phyloP scores from a whole-genome alignment of 2,113 vertebrate genomes.

The Machaerirhynchus nigripectus region DNA sequence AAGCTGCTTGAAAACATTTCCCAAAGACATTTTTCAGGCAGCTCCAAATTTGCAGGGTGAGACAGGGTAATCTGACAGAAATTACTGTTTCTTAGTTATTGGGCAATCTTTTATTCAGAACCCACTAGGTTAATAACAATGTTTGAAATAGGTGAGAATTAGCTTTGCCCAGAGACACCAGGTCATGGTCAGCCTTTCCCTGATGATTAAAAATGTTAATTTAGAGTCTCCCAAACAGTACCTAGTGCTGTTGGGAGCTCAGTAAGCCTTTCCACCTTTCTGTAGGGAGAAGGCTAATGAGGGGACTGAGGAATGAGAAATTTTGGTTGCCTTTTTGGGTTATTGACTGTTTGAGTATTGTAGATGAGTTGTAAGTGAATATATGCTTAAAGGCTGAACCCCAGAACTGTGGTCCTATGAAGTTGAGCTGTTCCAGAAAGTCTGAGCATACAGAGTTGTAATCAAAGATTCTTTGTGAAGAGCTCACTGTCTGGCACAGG shows the following conservation, averaged over 20 bases:
- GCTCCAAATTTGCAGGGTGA: not conserved
- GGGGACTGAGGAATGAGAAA: not conserved
- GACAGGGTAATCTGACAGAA: not conserved
- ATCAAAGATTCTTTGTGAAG: not conserved
- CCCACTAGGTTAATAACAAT: not conserved
- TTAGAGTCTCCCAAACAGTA: not conserved
- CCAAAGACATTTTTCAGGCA: not conserved
- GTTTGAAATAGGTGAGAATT: not conserved
- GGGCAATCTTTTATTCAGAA: not conserved
- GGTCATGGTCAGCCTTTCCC: not conserved
- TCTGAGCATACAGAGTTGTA: not conserved
- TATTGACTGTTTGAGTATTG: not conserved
- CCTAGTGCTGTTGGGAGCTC: not conserved
- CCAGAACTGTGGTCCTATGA: not conserved
- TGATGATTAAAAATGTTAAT: not conserved
- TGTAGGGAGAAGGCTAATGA: not conserved
- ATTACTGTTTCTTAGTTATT: not conserved
- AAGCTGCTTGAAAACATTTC: conserved; percentile 17
- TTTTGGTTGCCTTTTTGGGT: not conserved
- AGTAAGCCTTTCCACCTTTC: not conserved
- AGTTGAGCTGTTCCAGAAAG: not conserved
- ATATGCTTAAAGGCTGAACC: not conserved
- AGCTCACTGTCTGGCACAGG: not conserved
- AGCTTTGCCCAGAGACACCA: not conserved
- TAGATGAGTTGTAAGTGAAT: not conserved